phyloP scores from a whole-genome alignment of 2,888 invertebrate genomes.

The Polyploca ridens region DNA sequence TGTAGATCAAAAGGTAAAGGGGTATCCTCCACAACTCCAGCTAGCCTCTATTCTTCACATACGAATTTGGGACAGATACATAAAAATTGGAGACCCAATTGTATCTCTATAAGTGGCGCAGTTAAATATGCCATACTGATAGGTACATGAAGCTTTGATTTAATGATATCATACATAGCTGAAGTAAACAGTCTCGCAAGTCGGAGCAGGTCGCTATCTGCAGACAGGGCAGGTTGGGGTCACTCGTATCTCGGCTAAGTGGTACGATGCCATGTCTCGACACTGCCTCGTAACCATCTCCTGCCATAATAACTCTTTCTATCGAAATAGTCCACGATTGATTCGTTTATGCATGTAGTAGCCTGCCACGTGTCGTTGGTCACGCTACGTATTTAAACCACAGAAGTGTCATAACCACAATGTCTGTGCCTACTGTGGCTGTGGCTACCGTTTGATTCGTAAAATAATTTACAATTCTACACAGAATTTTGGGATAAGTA shows the following conservation, averaged over 20 bases:
- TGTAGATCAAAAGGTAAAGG: too few species aligned
- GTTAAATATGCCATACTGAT: slow-evolving; percentile 2
- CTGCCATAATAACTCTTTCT: slow-evolving; percentile 37
- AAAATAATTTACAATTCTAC: neutral
- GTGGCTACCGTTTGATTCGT: neutral
- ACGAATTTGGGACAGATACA: neutral
- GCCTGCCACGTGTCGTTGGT: neutral
- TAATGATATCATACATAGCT: slow-evolving; percentile 5
- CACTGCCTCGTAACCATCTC: slow-evolving; percentile 29
- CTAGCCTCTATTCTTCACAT: too few species aligned
- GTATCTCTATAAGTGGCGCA: neutral
- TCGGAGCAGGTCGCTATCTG: slow-evolving; percentile 36
- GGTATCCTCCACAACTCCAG: too few species aligned
- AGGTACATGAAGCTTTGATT: neutral
- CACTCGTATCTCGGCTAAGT: slow-evolving; percentile 46
- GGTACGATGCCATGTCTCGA: slow-evolving; percentile 21
- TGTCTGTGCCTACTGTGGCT: neutral
- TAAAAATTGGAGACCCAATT: neutral
- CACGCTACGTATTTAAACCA: neutral
- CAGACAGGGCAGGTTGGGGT: slow-evolving; percentile 53
- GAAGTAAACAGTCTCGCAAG: slow-evolving; percentile 13
- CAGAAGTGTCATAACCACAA: neutral
- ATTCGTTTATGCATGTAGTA: neutral
- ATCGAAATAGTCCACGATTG: slow-evolving; percentile 18
- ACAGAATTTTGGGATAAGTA: too few species aligned